A percentile compares a stretch with the other conserved stretches of the same genome.
phyloP scores from a whole-genome alignment of 2,888 invertebrate species.

The Julus scandinavius region DNA sequence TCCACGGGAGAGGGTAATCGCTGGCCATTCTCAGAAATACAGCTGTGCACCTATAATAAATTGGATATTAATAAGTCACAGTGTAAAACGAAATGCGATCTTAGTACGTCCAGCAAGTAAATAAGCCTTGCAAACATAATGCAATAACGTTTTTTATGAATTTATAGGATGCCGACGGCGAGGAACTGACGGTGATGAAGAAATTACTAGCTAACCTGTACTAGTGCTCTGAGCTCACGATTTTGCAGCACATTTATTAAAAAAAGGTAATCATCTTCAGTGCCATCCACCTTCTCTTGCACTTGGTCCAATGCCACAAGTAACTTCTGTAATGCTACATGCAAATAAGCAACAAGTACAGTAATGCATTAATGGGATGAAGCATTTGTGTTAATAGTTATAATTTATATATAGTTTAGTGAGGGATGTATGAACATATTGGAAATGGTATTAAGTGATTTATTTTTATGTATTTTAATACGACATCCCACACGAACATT shows the following conservation, averaged over 20 bases:
- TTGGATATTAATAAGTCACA: not conserved
- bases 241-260: slow-evolving; percentile 85
- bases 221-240: slow-evolving; percentile 87
- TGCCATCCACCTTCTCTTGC: slow-evolving; percentile 74
- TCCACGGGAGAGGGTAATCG: slow-evolving; percentile 57
- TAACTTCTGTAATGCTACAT: slow-evolving; percentile 80
- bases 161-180: not conserved
- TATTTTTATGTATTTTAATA: too few species aligned
- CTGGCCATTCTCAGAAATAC: slow-evolving; percentile 59
- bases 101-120: too few species aligned
- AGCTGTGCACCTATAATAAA: slow-evolving; percentile 75
- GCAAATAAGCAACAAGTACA: not conserved
- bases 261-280: slow-evolving; percentile 86
- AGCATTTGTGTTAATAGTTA: too few species aligned
- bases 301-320: slow-evolving; percentile 85
- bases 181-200: not conserved
- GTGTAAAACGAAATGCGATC: not conserved
- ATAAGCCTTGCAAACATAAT: too few species aligned
- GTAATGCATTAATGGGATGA: too few species aligned
- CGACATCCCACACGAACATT: too few species aligned
- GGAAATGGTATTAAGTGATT: too few species aligned
- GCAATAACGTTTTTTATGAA: too few species aligned
- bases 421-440: too few species aligned
- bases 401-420: too few species aligned
- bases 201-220: slow-evolving; percentile 69